Percentiles rank a stretch among this genome's conserved stretches.
Evolutionary conservation across 2,113 vertebrate species (phyloP).

Genomic region (Guaruba guarouba): DNA sequence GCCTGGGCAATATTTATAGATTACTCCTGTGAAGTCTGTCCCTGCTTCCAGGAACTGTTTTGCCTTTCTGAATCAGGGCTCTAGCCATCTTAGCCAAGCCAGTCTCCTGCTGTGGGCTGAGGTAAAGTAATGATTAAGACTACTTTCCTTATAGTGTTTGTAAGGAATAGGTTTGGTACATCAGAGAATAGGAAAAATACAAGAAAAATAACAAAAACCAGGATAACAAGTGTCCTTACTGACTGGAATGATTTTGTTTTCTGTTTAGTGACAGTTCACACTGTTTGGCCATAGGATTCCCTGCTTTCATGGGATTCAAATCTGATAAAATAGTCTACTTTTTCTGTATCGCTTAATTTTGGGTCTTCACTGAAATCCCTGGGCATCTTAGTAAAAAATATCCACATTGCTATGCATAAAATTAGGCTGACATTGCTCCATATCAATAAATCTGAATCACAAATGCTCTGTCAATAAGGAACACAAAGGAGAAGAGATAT

Average conservation of each 20-base stretch:
- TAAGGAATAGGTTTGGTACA: not conserved
- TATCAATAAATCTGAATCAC: not conserved
- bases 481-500: not conserved
- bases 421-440: not conserved
- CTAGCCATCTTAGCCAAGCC: not conserved
- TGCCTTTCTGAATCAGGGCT: not conserved
- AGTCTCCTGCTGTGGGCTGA: not conserved
- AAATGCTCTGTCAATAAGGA: not conserved
- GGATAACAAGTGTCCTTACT: not conserved
- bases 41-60: not conserved
- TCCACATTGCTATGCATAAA: not conserved
- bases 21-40: not conserved
- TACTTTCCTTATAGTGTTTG: not conserved
- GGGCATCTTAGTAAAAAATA: not conserved
- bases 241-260: not conserved
- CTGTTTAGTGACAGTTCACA: not conserved
- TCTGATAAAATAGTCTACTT: not conserved
- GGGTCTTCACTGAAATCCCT: not conserved
- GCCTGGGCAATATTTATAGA: not conserved
- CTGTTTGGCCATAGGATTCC: not conserved
- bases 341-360: not conserved
- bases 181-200: not conserved
- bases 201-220: not conserved
- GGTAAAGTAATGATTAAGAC: constrained; percentile 2
- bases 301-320: not conserved